phyloP scores from a whole-genome alignment of 2,797 vertebrate species.

The Propithecus perrieri region DNA sequence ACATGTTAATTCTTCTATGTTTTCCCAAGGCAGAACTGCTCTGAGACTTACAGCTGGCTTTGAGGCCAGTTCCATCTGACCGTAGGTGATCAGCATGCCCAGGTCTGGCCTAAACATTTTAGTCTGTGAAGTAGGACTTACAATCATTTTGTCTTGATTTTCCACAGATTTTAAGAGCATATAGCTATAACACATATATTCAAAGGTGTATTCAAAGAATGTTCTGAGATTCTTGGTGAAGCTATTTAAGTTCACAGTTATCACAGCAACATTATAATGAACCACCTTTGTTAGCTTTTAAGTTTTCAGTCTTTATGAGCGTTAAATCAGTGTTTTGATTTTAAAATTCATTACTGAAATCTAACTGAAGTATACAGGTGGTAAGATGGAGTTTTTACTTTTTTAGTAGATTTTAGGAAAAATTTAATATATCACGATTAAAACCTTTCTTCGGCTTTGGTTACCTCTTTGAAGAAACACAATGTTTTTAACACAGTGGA shows the following conservation, averaged over 20 bases:
- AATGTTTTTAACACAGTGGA: background rate
- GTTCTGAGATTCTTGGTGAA: background rate
- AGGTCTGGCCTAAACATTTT: background rate
- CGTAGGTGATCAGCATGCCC: background rate
- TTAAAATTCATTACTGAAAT: background rate
- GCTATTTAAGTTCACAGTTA: background rate
- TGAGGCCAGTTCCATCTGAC: background rate
- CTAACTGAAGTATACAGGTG: background rate
- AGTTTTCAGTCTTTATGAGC: slow-evolving; percentile 19
- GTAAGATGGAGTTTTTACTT: slow-evolving; percentile 8
- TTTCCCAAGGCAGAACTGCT: background rate
- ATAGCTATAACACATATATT: background rate
- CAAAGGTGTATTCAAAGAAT: background rate
- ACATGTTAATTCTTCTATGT: background rate
- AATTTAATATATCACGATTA: background rate
- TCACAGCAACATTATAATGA: background rate
- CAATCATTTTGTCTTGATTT: background rate
- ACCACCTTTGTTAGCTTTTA: background rate
- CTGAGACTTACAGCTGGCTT: background rate
- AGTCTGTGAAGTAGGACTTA: background rate
- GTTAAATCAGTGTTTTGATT: slow-evolving; percentile 19
- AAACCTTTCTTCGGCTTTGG: background rate
- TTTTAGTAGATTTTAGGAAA: slow-evolving; percentile 22
- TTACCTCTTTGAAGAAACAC: background rate
- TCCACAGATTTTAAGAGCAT: background rate